Evolutionary conservation across 2,797 vertebrate species (phyloP).

Genomic region (Acanthurus leucopareius): DNA sequence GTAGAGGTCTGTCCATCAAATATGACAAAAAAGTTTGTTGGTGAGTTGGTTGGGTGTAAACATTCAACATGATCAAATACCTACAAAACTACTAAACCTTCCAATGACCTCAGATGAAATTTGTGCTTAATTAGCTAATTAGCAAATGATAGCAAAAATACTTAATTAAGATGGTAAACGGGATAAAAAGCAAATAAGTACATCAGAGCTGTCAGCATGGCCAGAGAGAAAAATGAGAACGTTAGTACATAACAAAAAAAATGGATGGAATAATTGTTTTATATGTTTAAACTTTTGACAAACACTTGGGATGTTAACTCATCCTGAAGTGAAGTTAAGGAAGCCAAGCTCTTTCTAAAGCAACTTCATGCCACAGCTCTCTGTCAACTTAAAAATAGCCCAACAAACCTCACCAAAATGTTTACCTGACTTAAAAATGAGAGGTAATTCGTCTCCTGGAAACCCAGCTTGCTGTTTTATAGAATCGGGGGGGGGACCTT

Average conservation of each 20-base stretch:
- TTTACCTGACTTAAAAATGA: constrained; percentile 66
- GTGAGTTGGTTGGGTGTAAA: no score
- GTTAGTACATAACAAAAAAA: constrained; percentile 8
- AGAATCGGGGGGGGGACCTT: not conserved
- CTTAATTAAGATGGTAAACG: not conserved
- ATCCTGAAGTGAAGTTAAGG: constrained; percentile 30
- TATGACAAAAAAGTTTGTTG: no score
- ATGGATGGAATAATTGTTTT: not conserved
- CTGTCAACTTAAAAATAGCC: constrained; percentile 62
- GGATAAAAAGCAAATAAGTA: not conserved
- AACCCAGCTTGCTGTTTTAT: constrained; percentile 41
- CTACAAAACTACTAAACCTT: not conserved
- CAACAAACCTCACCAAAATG: constrained; percentile 60
- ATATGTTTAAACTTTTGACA: constrained; percentile 13
- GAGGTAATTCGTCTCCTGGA: constrained; percentile 59
- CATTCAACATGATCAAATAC: not conserved
- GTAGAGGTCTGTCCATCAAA: no score
- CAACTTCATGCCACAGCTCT: constrained; percentile 40
- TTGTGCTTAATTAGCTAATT: not conserved
- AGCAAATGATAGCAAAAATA: not conserved
- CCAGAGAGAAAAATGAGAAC: not conserved
- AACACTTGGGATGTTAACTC: constrained; percentile 14
- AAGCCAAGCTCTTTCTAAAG: constrained; percentile 42
- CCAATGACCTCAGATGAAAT: not conserved
- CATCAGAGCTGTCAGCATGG: not conserved